Conservation (phyloP, 2,888 invertebrate species). For the Eristalis arbustorum region DNA sequence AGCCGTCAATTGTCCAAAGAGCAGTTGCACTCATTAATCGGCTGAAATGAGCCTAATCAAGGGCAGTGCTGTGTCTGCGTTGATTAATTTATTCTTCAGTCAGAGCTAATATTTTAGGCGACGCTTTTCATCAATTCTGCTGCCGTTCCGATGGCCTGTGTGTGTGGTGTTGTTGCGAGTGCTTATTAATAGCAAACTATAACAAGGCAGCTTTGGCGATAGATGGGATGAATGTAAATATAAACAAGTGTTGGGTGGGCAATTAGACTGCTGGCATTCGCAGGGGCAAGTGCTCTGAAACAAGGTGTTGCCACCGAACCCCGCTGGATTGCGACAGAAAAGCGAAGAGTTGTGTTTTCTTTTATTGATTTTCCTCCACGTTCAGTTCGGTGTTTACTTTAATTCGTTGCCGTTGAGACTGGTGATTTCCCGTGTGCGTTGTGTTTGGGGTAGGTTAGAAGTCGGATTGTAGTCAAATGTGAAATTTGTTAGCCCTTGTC, state of each 20-base stretch:
- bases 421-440: neutral
- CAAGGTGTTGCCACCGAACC: neutral
- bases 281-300: neutral
- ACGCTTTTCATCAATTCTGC: constrained; percentile 18
- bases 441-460: neutral
- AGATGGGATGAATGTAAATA: constrained; percentile 30
- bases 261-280: constrained; percentile 21
- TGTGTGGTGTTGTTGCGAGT: constrained; percentile 4
- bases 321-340: neutral
- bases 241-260: constrained; percentile 16
- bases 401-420: neutral
- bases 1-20: neutral
- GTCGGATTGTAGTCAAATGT: neutral
- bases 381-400: neutral
- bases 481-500: neutral
- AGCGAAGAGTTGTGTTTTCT: neutral
- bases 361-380: constrained; percentile 34
- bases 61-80: constrained; percentile 2
- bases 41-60: neutral
- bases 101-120: constrained; percentile 46
- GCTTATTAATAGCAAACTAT: constrained; percentile 46
- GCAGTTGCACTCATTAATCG: neutral
- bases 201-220: neutral
- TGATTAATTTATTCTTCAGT: constrained; percentile 52
- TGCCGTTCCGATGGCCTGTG: constrained; percentile 10